Evolutionary conservation across 2,888 invertebrate genomes (phyloP), one percentile per base, ranked within the genome.

Genomic region (Salpingus planirostris): DNA sequence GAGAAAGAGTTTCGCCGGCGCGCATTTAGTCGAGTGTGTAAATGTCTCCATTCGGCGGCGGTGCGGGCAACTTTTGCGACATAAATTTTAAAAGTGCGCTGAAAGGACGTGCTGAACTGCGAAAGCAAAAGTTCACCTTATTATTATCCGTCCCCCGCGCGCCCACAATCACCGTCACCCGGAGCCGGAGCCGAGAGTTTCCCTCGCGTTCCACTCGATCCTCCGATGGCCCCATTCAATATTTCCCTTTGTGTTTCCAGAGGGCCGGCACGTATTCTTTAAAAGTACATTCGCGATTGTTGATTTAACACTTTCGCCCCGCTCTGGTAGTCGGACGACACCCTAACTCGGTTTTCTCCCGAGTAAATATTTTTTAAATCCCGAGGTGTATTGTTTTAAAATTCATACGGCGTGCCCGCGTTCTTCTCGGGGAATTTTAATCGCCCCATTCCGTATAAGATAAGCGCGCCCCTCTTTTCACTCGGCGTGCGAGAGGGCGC

Each of bases 41-140:
- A 44, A 42, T 29, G 40, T 40, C 40, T 26, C 34, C 31, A 38
- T 46, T 18, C 28, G 24, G 21, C 15, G 13, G 24, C 25, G 37
- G 36, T 37, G 37, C n/a, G n/a, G n/a, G n/a, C n/a, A 44, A 33
- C 38, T 42, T 41, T 46, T 36, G 39, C 11, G 11, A 36, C 40
- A 36, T 36, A 40, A 42, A 44, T 44, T 42, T 38, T 32, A 37
- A 38, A 37, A 36, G 36, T 36, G 28, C 25, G 29, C 36, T 42
- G 43, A 46, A 46, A 44, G 38, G 43, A 46, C 39, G 42, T 42
- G 42, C 41, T 42, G 40, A 42, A 39, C 40, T 36, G 46, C 34
- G 33, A 42, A 35, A 42, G 38, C 37, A 38, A 46, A 42, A 46
- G 43, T 46, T 44, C 43, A 39, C 37, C 37, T 43, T 43, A 46